Base-by-base conservation (phyloP, 1,140 invertebrate species). In the Octopus bimaculoides region DNA sequence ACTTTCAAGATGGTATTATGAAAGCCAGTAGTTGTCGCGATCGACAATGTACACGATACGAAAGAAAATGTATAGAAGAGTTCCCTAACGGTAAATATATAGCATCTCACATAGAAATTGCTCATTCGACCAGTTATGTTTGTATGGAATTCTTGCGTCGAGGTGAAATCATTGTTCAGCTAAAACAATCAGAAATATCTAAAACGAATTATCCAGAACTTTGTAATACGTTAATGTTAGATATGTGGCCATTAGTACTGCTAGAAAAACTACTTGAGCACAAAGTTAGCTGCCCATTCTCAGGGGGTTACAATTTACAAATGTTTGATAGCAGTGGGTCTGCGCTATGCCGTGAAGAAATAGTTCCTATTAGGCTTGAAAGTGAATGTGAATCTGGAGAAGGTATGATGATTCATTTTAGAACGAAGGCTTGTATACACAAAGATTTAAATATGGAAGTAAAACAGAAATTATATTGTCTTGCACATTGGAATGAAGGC, bases 301-400 rank as follows among this genome's bases (percentile, higher is more conserved):
- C 81, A 41, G 85, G 85, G 4, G 85, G 85, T 17, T 86, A 85
- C 77, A 85, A 86, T 77, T 79, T 86, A 66, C 54, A 82, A 54
- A 83, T 82, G 26, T 84, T 77, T 12, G 78, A 76, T 41, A 78
- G 78, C 20, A 83, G 83, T 52, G 78, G 80, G n/a, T 81, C 80
- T 0, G 55, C 74, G 52, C 56, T 84, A 1, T 86, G 85, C 71
- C 73, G 78, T 5, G 79, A 79, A 12, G 79, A 81, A 14, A 77
- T 83, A 1, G 69, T 86, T 6, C 78, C 81, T 53, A 82, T 85
- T 73, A 82, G 85, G 76, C 81, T 86, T 69, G 85, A 86, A 76
- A 86, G 85, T 79, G 85, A 86, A 56, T 86, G 85, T 78, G 85
- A 86, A 55, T 54, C 75, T 54, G 83, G 82, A 7, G 85, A 86